These are phyloP conservation scores for Sabatieria punctata DNA, from an alignment of 2,888 invertebrate genomes.

Conservation along the genomic window DNA sequence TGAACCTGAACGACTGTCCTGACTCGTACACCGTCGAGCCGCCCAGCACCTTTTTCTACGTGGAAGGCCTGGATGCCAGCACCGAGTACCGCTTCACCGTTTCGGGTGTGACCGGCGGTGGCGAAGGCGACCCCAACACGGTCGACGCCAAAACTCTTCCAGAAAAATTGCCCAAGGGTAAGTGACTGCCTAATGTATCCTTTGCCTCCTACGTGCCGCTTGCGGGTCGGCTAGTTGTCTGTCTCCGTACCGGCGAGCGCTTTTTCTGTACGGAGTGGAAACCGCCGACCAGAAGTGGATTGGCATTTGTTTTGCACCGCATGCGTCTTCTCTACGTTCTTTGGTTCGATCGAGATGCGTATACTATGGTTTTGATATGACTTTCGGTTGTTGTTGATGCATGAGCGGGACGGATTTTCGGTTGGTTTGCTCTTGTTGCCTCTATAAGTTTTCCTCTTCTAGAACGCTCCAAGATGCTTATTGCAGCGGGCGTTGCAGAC, in stretches of 20 bases:
- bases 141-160: conserved; percentile 25
- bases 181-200: background rate
- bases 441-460: no score
- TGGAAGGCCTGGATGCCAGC: conserved; percentile 48
- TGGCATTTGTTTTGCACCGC: no score
- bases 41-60: conserved; percentile 16
- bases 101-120: conserved; percentile 65
- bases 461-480: background rate
- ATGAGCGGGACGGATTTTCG: no score
- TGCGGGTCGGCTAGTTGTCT: no score
- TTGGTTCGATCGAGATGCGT: no score
- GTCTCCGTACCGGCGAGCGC: no score
- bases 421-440: no score
- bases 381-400: no score
- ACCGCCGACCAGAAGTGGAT: no score
- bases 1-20: conserved; percentile 13
- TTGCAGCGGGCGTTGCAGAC: background rate
- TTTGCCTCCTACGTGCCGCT: background rate
- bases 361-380: no score
- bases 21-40: conserved; percentile 11
- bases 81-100: conserved; percentile 63
- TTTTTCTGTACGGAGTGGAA: no score
- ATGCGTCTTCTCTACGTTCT: no score
- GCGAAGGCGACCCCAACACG: conserved; percentile 53
- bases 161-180: conserved; percentile 12